Base-by-base conservation (phyloP, 2,888 invertebrate species). In the Megastigmus dorsalis region DNA sequence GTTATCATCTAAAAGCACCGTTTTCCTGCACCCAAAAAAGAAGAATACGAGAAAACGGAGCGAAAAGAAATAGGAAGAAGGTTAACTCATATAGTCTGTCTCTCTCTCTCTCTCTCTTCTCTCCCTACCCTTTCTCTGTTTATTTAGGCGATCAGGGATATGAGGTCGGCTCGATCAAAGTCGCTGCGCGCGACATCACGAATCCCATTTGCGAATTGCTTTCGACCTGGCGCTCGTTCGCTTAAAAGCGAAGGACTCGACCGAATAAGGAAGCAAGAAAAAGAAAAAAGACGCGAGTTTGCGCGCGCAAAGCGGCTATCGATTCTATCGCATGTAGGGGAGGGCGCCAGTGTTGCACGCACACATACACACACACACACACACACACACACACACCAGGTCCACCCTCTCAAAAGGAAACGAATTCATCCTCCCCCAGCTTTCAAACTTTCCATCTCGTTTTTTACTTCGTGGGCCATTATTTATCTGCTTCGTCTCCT, bases 201-300 rank as follows among this genome's bases (percentile, higher is more conserved):
- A 36, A 57, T 45, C 15, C 18, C 48, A 48, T 67, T 57, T 57
- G 36, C 13, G 30, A 57, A 36, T 48, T 67, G 33, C 57, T 57
- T 57, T 41, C 18, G 57, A 67, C 26, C 33, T 57, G 30, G 33
- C 65, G 0, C 18, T 6, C 7, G 10, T 20, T 9, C 23, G 28
- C 28, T 60, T 43, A 18, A 43, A 28, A 18, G 18, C 9, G 3
- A n/a, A n/a, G 41, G 15, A 41, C n/a, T n/a, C n/a, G n/a, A n/a
- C n/a, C n/a, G n/a, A n/a, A n/a, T n/a, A n/a, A n/a, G n/a, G n/a
- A 7, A 52, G 6, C 7, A 20, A 23, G 18, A 9, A 6, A 13
- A 48, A 62, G 13, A 33, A 23, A 18, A 18, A 36, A 30, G 26
- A 18, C 28, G 20, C 30, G 33, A 15, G 23, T 15, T 15, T 18